Base-by-base conservation (phyloP, 92 coral and sea anemone genomes). In the Phenganax stokvisi region DNA sequence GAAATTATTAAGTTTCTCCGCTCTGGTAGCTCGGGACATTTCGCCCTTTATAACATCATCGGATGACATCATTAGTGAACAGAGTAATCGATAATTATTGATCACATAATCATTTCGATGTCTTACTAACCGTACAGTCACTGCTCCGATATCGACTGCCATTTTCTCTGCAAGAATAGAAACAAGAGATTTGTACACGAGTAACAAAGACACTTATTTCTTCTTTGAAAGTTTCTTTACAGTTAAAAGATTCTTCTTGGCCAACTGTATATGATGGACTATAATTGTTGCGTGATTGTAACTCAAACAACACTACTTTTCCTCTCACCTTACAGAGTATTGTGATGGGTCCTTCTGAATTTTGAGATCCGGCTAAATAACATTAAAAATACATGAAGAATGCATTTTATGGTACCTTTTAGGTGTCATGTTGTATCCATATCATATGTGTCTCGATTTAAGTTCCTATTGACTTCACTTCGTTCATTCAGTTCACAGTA, bases 1-100 rank as follows among this genome's bases (percentile, higher is more conserved):
- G 57, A 93, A 89, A 54, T 92, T 89, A 10, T 79, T 76, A 13
- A 92, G 92, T 75, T 93, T 94, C 62, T 90, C 86, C 56, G 89
- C 85, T 63, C 84, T 70, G 52, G 76, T 69, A 12, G 84, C 80
- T 31, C 87, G 76, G 17, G 84, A 67, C 17, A 84, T 87, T 55
- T 90, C 93, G 76, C 84, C 92, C 91, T 93, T 84, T 25, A 10
- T 37, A 37, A 37, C 47, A 37, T 37, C 47, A 37, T 37, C 47
- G 47, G 47, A 37, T 37, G 47, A 37, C 47, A 37, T 37, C 47
- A 37, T 37, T 37, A 37, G 47, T 37, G 47, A 37, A 37, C 25
- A 20, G 5, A 37, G 15, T 20, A 59, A 13, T 12, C 65, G 65
- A 59, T 59, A 13, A 59, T 59, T 28, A 17, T 75, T 15, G 12